Conservation (phyloP, 1,140 invertebrate genomes). For the Phenacoccus solenopsis region DNA sequence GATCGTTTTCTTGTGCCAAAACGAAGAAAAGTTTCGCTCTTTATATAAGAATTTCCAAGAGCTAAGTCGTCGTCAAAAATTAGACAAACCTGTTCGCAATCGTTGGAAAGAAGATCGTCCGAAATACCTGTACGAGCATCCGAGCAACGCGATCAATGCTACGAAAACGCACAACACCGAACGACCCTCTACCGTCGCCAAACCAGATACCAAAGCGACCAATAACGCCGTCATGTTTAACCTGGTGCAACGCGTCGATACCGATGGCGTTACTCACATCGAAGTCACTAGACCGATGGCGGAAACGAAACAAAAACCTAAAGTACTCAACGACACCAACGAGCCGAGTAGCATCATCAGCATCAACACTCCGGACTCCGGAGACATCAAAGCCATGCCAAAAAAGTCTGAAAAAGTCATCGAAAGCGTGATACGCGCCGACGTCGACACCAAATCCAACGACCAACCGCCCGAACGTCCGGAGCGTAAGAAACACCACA, state of each 20-base stretch:
- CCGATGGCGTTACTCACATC: constrained; percentile 29
- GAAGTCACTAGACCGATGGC: constrained; percentile 24
- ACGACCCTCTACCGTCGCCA: not conserved
- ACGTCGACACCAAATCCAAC: constrained; percentile 7
- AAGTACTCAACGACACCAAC: not conserved
- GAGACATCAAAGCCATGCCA: constrained; percentile 19
- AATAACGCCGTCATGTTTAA: constrained; percentile 23
- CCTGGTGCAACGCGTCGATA: constrained; percentile 27
- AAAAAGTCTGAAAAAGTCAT: constrained; percentile 8
- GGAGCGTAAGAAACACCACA: constrained; percentile 23
- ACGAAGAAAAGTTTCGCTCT: constrained; percentile 21
- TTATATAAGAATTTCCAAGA: constrained; percentile 25
- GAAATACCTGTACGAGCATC: not conserved
- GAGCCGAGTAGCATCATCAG: constrained; percentile 28
- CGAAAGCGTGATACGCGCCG: constrained; percentile 19
- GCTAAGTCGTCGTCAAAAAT: constrained; percentile 23
- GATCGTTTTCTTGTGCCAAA: constrained; percentile 23
- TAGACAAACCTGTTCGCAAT: constrained; percentile 19
- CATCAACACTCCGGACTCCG: constrained; percentile 27
- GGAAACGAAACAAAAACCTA: not conserved
- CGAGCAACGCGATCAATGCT: too few relatives aligned
- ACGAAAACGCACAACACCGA: not conserved
- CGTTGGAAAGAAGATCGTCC: not conserved
- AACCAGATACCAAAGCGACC: not conserved
- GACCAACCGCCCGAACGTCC: constrained; percentile 24